Evolutionary conservation across 2,113 vertebrate genomes (phyloP), one percentile per base, ranked within the genome.

Genomic region (Bos indicus): DNA sequence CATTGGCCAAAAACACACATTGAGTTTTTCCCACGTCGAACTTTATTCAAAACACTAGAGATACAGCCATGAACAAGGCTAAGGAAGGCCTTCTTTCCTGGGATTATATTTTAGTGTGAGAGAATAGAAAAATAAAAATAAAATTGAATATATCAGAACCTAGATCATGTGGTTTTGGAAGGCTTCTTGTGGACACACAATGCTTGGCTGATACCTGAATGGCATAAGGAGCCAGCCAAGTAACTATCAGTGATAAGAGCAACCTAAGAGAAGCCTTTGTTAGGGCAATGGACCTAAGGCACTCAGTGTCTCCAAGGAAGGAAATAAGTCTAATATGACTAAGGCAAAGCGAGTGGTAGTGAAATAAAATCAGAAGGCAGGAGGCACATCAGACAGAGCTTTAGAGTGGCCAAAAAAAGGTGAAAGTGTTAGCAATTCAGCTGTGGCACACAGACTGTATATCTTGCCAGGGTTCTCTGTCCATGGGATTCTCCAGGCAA

Each of bases 161-260:
- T 52, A 91, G 43, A 52, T 43, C 25, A n/a, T 25, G 19, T 51
- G 77, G 5, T 43, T 46, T 96, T 36, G 33, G 23, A 86, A 78
- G 10, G 1, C 28, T 51, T 90, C 40, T 77, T 36, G 19, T 87
- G 16, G 6, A 64, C 21, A 19, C 0, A 1, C 2, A 36, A 15
- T 26, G 16, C 16, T 94, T 83, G 13, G 5, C 15, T 87, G 23
- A 87, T n/a, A 21, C 1, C 4, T 51, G 6, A 60, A 92, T 23
- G 7, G 21, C 4, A 46, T 25, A 95, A 77, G 11, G 8, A 67
- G 3, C 2, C n/a, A 67, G 28, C 2, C 43, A 52, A 4, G 17
- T 40, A 2, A 25, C 1, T 6, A 0, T 12, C 33, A 5, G 26
- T 30, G 23, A 74, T 26, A 89, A 56, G 5, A 19, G 0, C 2